Conservation (phyloP, 2,888 invertebrate genomes). For the Lasioglossum villosulum region DNA sequence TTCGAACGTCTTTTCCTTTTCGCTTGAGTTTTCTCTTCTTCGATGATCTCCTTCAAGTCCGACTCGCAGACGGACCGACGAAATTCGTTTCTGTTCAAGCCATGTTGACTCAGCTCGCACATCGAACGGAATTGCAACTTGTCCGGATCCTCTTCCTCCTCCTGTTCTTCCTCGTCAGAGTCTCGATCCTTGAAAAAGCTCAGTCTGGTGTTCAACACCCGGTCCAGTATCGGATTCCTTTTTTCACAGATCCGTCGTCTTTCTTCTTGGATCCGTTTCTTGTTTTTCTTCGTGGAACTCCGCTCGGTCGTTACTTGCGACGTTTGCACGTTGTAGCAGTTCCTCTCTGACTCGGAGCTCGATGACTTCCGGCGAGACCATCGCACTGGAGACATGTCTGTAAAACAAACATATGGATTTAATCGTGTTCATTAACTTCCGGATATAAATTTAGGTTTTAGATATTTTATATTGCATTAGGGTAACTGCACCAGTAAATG, state of each 20-base stretch:
- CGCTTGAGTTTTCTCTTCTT: conserved; percentile 74
- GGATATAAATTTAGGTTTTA: neutral
- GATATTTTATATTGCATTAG: too few relatives aligned
- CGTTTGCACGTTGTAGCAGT: conserved; percentile 88
- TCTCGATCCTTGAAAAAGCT: conserved; percentile 87
- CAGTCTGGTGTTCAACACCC: conserved; percentile 89
- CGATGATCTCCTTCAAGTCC: conserved; percentile 77
- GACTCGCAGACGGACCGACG: conserved; percentile 79
- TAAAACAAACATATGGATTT: conserved; percentile 49
- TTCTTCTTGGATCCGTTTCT: conserved; percentile 84
- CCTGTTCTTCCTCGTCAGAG: conserved; percentile 63
- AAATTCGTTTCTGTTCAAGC: conserved; percentile 75
- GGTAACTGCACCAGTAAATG: too few relatives aligned
- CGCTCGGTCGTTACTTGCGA: conserved; percentile 84
- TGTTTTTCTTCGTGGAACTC: conserved; percentile 86
- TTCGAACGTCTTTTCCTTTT: conserved; percentile 80
- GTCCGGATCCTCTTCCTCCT: conserved; percentile 68
- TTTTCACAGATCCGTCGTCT: conserved; percentile 86
- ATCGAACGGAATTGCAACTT: conserved; percentile 76
- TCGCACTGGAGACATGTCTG: conserved; percentile 89
- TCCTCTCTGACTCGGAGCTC: conserved; percentile 88
- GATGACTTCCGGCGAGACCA: conserved; percentile 87
- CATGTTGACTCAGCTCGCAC: conserved; percentile 74
- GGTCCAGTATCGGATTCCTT: conserved; percentile 89
- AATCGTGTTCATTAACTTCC: neutral